Evolutionary conservation across 2,888 invertebrate species (phyloP).

Genomic region (Morinoia aosen): DNA sequence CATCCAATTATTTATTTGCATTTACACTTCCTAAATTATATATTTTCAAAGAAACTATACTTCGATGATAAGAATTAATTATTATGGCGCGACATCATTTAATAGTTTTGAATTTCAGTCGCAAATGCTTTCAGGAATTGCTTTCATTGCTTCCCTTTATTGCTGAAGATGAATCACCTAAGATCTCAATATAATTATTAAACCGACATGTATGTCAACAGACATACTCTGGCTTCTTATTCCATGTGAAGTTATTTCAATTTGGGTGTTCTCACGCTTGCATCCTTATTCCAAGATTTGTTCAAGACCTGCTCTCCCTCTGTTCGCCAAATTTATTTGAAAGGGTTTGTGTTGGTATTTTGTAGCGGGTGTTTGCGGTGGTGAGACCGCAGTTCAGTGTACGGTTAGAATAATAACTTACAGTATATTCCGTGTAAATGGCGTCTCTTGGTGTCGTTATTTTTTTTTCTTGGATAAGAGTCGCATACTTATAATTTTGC

Average conservation of each 20-base stretch:
- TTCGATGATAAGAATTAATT: too few species aligned
- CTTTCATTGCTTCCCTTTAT: neutral
- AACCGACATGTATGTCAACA: neutral
- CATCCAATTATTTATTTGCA: too few species aligned
- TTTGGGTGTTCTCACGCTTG: neutral
- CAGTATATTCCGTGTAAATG: neutral
- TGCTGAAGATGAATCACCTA: neutral
- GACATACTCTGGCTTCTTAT: neutral
- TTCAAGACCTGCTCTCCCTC: neutral
- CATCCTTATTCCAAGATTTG: neutral
- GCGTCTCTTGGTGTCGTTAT: too few species aligned
- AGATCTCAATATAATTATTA: neutral
- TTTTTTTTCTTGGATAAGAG: too few species aligned
- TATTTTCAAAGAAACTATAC: too few species aligned
- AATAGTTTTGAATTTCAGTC: neutral
- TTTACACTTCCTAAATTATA: too few species aligned
- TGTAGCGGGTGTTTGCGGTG: neutral
- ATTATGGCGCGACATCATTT: neutral
- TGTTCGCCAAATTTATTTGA: neutral
- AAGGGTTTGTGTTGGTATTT: neutral
- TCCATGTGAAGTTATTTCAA: neutral
- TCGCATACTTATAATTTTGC: too few species aligned
- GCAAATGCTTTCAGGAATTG: neutral
- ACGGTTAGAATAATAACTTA: neutral
- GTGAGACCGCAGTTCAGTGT: neutral